Evolutionary conservation across 2,888 invertebrate genomes (phyloP).

Genomic region (Eupithecia inturbata): DNA sequence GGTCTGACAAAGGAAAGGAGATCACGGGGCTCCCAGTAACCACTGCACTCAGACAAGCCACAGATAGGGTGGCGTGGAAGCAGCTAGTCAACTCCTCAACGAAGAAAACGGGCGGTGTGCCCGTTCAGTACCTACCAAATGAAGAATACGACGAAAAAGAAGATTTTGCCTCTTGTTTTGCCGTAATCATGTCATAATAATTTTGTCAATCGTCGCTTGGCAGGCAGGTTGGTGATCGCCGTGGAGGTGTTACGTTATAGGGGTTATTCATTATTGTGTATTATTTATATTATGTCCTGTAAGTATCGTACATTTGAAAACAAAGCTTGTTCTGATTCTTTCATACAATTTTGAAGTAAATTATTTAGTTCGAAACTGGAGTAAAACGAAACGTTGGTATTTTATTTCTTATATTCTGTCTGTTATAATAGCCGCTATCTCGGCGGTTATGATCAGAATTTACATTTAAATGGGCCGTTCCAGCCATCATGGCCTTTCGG

Average conservation of each 20-base stretch:
- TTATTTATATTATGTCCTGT: too few species aligned
- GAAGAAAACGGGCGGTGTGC: too few species aligned
- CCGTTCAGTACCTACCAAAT: background rate
- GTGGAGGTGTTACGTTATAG: too few species aligned
- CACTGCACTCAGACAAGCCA: too few species aligned
- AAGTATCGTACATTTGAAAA: background rate
- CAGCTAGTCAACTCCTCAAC: too few species aligned
- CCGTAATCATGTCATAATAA: too few species aligned
- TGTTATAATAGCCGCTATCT: slow-evolving; percentile 13
- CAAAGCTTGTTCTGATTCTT: background rate
- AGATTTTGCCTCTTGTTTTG: background rate
- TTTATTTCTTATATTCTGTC: slow-evolving; percentile 16
- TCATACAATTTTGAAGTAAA: background rate
- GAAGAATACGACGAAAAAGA: background rate
- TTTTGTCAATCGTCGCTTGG: too few species aligned
- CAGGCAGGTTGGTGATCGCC: too few species aligned
- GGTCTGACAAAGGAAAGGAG: too few species aligned
- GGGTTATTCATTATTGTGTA: too few species aligned
- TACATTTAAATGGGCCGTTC: slow-evolving; percentile 27
- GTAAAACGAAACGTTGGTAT: background rate
- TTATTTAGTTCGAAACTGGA: background rate
- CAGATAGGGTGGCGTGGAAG: too few species aligned
- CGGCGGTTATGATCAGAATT: slow-evolving; percentile 21
- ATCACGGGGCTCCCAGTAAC: too few species aligned
- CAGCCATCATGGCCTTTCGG: slow-evolving; percentile 5